Evolutionary conservation across 2,113 vertebrate species (phyloP).

Genomic region (Tichodroma muraria): DNA sequence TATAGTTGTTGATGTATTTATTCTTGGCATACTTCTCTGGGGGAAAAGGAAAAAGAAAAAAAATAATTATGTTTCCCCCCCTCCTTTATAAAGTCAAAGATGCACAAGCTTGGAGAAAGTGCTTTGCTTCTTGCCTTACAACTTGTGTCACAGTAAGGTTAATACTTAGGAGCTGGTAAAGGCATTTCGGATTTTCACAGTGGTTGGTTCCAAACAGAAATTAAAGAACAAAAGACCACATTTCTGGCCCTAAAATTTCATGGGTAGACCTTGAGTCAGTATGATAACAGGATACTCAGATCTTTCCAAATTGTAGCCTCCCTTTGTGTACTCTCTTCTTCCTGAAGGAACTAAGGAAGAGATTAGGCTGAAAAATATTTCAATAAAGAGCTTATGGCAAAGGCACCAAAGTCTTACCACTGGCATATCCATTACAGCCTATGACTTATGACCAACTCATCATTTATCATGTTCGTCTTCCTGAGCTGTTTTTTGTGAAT

Average conservation of each 20-base stretch:
- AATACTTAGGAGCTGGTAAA: background rate
- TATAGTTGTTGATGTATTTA: background rate
- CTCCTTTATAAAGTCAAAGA: background rate
- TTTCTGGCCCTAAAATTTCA: background rate
- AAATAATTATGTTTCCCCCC: no score
- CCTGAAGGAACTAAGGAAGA: background rate
- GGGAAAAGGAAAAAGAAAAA: background rate
- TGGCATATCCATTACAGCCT: fast-evolving
- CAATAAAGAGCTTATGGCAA: background rate
- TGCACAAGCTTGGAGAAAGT: background rate
- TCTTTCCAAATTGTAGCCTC: background rate
- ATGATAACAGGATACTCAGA: background rate
- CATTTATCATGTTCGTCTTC: background rate
- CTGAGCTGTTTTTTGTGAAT: background rate
- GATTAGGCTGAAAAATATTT: background rate
- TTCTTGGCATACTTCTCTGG: background rate
- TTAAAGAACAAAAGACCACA: background rate
- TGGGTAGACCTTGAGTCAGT: background rate
- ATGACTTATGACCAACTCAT: background rate
- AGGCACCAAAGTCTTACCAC: background rate
- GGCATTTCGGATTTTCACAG: background rate
- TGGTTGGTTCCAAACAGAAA: background rate
- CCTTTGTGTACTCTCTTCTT: background rate
- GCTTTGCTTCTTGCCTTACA: background rate
- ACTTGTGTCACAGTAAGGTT: background rate